Percentiles rank a stretch among this genome's conserved stretches.
Conservation (phyloP, 2,113 vertebrate species). For the Scophthalmus maximus region DNA sequence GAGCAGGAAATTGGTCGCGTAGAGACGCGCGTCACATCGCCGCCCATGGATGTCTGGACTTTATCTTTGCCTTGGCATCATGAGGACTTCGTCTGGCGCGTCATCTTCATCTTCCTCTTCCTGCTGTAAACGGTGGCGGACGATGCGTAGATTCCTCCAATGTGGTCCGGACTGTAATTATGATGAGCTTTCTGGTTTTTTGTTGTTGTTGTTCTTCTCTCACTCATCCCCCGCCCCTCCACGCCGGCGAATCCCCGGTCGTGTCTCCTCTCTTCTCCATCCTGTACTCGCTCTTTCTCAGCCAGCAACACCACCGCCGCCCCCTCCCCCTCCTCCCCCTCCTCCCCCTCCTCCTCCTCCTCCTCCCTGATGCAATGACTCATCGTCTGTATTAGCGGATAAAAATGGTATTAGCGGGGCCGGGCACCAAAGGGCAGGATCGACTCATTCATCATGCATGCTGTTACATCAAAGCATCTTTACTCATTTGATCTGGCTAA, state of each 20-base stretch:
- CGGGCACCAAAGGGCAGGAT: slow-evolving; percentile 68
- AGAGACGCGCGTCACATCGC: not conserved
- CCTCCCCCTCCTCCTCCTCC: slow-evolving; percentile 16
- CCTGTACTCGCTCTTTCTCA: slow-evolving; percentile 33
- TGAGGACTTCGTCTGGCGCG: not conserved
- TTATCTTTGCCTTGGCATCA: slow-evolving; percentile 22
- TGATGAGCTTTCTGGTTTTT: not conserved
- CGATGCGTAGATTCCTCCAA: not conserved
- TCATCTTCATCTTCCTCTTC: slow-evolving; percentile 8
- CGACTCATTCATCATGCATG: slow-evolving; percentile 75
- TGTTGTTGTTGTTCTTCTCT: not conserved
- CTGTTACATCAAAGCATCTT: slow-evolving; percentile 67
- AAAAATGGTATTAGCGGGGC: slow-evolving; percentile 63
- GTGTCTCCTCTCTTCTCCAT: slow-evolving; percentile 45
- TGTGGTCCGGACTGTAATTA: slow-evolving; percentile 3
- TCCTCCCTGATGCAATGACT: slow-evolving; percentile 64
- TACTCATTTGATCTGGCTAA: slow-evolving; percentile 73
- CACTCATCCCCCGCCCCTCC: not conserved
- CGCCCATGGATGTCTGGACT: slow-evolving; percentile 23
- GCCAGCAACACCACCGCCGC: not conserved
- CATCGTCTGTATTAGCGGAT: slow-evolving; percentile 71
- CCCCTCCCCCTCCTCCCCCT: not conserved
- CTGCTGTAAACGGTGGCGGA: slow-evolving; percentile 13
- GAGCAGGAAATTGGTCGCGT: slow-evolving; percentile 22
- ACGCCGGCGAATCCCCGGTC: slow-evolving; percentile 45